phyloP scores from a whole-genome alignment of 2,888 invertebrate species.

The Exocentrus adspersus region DNA sequence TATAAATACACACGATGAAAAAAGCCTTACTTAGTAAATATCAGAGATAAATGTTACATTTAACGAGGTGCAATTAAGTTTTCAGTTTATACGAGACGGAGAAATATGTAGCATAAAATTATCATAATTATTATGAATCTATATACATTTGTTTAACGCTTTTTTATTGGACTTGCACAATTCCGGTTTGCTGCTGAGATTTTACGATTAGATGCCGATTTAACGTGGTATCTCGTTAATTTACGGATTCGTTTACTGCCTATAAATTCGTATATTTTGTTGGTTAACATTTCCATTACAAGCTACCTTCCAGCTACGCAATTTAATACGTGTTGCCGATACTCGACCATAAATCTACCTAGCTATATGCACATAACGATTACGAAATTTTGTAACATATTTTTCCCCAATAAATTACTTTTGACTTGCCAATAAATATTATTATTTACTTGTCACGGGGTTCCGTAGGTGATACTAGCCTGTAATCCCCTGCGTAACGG shows the following conservation, averaged over 20 bases:
- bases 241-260: slow-evolving; percentile 31
- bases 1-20: slow-evolving; percentile 17
- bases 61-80: slow-evolving; percentile 44
- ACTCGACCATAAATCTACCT: slow-evolving; percentile 43
- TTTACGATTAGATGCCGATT: slow-evolving; percentile 29
- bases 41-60: slow-evolving; percentile 35
- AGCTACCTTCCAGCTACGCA: slow-evolving; percentile 43
- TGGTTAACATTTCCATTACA: slow-evolving; percentile 49
- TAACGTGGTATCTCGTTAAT: slow-evolving; percentile 26
- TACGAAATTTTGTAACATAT: slow-evolving; percentile 40
- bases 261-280: slow-evolving; percentile 42
- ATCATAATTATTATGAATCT: slow-evolving; percentile 45
- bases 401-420: slow-evolving; percentile 40
- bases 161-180: slow-evolving; percentile 24
- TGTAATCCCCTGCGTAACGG: slow-evolving; percentile 34
- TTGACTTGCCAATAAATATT: slow-evolving; percentile 42
- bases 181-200: slow-evolving; percentile 38
- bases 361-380: slow-evolving; percentile 32
- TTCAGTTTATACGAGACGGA: slow-evolving; percentile 39
- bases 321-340: slow-evolving; percentile 48
- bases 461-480: slow-evolving; percentile 35
- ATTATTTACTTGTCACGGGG: slow-evolving; percentile 39
- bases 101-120: slow-evolving; percentile 41
- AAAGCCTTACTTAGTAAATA: slow-evolving; percentile 33
- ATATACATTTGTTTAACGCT: slow-evolving; percentile 34